Evolutionary conservation across 2,113 vertebrate species (phyloP).

Genomic region (Mormoops blainvillei): DNA sequence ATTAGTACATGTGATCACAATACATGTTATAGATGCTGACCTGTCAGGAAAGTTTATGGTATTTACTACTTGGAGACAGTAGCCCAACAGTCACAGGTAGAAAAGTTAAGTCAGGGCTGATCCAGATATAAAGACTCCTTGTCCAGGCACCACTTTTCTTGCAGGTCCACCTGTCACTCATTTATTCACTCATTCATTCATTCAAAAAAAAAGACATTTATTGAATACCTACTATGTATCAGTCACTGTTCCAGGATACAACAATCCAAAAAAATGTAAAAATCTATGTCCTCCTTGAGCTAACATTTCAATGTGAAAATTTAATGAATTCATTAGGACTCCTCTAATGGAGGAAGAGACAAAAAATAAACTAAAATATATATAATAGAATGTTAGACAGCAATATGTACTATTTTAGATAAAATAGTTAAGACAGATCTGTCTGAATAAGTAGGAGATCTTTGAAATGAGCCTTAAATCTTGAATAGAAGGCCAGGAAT

Average conservation of each 20-base stretch:
- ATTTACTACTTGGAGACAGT: neutral
- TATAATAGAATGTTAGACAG: neutral
- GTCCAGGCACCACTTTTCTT: neutral
- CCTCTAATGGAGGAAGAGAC: neutral
- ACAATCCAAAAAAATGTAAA: neutral
- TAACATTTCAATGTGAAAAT: neutral
- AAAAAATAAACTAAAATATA: neutral
- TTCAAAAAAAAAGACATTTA: neutral
- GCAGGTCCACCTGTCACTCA: neutral
- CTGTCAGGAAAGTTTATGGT: neutral
- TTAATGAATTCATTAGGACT: neutral
- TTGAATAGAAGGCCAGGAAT: neutral
- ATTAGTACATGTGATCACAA: neutral
- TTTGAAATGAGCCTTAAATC: neutral
- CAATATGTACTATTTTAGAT: neutral
- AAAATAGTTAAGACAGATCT: neutral
- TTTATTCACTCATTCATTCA: neutral
- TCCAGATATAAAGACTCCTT: neutral
- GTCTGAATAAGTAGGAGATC: neutral
- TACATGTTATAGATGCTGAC: neutral
- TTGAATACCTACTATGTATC: neutral
- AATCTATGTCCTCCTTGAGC: neutral
- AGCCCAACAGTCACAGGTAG: neutral
- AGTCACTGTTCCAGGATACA: neutral
- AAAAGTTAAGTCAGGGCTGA: neutral